These are phyloP conservation scores for Myotis brandtii DNA, from an alignment of 2,113 vertebrate genomes.

Conservation along the genomic window DNA sequence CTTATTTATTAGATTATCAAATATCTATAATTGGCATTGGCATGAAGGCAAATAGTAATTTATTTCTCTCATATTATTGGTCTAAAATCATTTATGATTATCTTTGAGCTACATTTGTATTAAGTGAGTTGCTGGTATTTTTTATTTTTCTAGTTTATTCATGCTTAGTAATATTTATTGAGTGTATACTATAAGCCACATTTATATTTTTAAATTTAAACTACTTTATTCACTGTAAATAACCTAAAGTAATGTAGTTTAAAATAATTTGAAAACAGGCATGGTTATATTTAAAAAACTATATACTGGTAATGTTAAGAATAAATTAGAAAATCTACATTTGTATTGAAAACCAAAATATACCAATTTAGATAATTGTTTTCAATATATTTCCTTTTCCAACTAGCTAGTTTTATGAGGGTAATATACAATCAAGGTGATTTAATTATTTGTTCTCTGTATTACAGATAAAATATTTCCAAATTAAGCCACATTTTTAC, in stretches of 20 bases:
- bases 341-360: background rate
- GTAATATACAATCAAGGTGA: background rate
- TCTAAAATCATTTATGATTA: background rate
- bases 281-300: background rate
- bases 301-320: background rate
- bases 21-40: background rate
- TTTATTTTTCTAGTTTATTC: background rate
- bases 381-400: background rate
- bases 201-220: background rate
- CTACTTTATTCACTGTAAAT: background rate
- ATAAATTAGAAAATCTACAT: background rate
- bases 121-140: background rate
- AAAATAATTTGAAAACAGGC: background rate
- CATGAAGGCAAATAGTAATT: background rate
- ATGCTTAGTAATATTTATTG: background rate
- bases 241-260: background rate
- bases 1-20: background rate
- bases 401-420: background rate
- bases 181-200: background rate
- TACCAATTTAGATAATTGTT: background rate
- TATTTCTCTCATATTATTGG: background rate
- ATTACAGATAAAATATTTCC: background rate
- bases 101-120: background rate
- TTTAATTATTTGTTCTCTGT: background rate
- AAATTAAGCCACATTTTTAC: background rate